Evolutionary conservation across 2,888 invertebrate genomes (phyloP), one percentile per base, ranked within the genome.

Genomic region (Coleophora deauratella): DNA sequence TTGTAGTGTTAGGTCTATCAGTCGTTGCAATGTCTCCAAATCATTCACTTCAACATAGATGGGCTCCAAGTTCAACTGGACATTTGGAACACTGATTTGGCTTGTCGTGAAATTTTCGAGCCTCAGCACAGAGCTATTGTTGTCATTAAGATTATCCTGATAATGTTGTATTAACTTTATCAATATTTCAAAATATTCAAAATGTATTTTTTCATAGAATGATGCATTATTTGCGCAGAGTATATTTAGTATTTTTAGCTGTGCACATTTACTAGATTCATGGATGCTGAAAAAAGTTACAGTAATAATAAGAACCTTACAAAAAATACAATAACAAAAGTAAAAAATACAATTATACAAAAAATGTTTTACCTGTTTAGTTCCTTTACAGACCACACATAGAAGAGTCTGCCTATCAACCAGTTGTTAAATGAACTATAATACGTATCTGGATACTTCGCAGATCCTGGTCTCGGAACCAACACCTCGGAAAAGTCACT

Each of bases 351-450:
- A 12, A 35, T 4, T 14, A 15, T 33, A 14, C 11, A 14, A 33
- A 33, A 34, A 10, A 27, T 21, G 53, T 47, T 66, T 61, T 72
- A 87, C 88, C 78, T 75, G 38, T 64, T 59, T 33, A 89, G 63
- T 53, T 87, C 80, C 38, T 87, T 76, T 2, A 86, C 79, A 33
- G 88, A 88, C 62, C 90, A 80, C 31, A 91, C 73, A 71, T 90
- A 89, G 62, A 91, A 91, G 53, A 91, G 75, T 57, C 88, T 79
- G n/a, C 91, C 91, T 41, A 91, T 73, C 2, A 91, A 65, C 91
- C 91, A 92, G 11, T 87, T 87, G 41, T 89, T 89, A 51, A 91
- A 91, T 1, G 88, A 69, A 55, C 73, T 66, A 53, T 88, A 87
- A 51, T 84, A 76, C 33, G 70, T 64, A 46, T 82, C 84, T 21